These are phyloP conservation scores for Disparrhopalites patrizii DNA, from an alignment of 2,888 invertebrate species.

Conservation along the genomic window DNA sequence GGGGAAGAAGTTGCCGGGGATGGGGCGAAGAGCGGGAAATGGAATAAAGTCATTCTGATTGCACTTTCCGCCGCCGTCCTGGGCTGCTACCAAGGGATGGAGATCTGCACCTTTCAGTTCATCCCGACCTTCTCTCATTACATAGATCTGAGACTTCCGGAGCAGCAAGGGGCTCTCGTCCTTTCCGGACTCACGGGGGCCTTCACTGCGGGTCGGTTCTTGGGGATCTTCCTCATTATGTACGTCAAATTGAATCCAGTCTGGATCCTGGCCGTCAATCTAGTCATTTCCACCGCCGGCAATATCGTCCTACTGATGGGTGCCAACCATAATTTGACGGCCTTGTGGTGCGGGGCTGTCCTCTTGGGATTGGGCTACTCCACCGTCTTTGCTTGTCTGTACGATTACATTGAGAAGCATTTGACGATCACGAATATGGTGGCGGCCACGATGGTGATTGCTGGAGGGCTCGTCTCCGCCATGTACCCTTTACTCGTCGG, in stretches of 20 bases:
- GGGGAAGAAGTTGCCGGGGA: neutral
- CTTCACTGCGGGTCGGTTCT: conserved; percentile 29
- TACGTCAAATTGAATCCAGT: conserved; percentile 29
- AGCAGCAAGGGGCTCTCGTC: conserved; percentile 30
- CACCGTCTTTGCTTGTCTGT: conserved; percentile 26
- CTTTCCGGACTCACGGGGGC: conserved; percentile 34
- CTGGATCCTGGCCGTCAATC: conserved; percentile 28
- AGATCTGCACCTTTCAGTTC: conserved; percentile 35
- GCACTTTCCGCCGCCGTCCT: conserved; percentile 26
- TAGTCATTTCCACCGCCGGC: conserved; percentile 11
- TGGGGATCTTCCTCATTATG: conserved; percentile 23
- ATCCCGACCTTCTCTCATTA: conserved; percentile 40
- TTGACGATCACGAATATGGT: conserved; percentile 19
- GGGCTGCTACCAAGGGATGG: conserved; percentile 38
- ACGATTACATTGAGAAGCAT: conserved; percentile 29
- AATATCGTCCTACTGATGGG: conserved; percentile 22
- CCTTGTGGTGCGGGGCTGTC: conserved; percentile 33
- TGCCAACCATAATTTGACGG: conserved; percentile 25
- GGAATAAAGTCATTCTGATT: conserved; percentile 17
- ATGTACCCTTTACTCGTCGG: conserved; percentile 29
- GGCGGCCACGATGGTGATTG: conserved; percentile 20
- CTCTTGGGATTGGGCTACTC: conserved; percentile 34
- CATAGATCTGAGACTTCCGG: conserved; percentile 30
- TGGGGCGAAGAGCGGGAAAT: neutral
- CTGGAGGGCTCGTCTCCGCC: conserved; percentile 15